These are phyloP conservation scores for Dolichomitus sp. DNA, from an alignment of 2,888 invertebrate species.

Conservation along the genomic window DNA sequence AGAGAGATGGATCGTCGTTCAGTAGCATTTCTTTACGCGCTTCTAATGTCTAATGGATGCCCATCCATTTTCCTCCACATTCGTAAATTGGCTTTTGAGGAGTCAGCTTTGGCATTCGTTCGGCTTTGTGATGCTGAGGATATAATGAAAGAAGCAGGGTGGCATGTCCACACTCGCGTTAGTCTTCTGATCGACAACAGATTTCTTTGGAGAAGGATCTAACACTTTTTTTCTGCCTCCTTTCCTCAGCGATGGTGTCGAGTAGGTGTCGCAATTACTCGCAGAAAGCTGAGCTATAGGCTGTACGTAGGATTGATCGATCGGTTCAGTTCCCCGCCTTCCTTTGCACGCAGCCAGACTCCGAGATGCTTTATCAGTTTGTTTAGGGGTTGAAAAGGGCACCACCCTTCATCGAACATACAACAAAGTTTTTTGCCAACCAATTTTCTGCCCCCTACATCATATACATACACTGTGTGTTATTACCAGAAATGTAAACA, in stretches of 20 bases:
- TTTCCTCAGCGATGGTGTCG: slow-evolving; percentile 26
- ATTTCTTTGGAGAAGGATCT: slow-evolving; percentile 72
- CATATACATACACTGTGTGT: background rate
- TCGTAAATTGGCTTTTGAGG: slow-evolving; percentile 66
- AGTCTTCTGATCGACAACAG: slow-evolving; percentile 71
- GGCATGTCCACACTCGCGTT: slow-evolving; percentile 10
- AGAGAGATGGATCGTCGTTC: slow-evolving; percentile 45
- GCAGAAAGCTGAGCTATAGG: slow-evolving; percentile 39
- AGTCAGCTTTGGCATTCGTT: slow-evolving; percentile 24
- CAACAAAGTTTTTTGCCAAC: slow-evolving; percentile 16
- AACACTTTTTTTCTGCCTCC: slow-evolving; percentile 62
- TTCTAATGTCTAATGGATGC: slow-evolving; percentile 52
- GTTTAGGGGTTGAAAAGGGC: slow-evolving; percentile 19
- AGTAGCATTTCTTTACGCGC: slow-evolving; percentile 18
- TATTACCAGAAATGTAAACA: background rate
- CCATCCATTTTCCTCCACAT: slow-evolving; percentile 45
- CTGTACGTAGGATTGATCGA: slow-evolving; percentile 73
- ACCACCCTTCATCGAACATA: slow-evolving; percentile 59
- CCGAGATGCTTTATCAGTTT: slow-evolving; percentile 67
- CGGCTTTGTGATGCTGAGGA: slow-evolving; percentile 22
- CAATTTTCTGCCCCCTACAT: background rate
- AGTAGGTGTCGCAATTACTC: slow-evolving; percentile 62
- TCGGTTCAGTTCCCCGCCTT: slow-evolving; percentile 64
- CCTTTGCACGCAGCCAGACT: slow-evolving; percentile 31
- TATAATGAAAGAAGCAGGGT: slow-evolving; percentile 1